Base-by-base conservation (phyloP, 1,140 invertebrate species). In the Cataglyphis hispanica region DNA sequence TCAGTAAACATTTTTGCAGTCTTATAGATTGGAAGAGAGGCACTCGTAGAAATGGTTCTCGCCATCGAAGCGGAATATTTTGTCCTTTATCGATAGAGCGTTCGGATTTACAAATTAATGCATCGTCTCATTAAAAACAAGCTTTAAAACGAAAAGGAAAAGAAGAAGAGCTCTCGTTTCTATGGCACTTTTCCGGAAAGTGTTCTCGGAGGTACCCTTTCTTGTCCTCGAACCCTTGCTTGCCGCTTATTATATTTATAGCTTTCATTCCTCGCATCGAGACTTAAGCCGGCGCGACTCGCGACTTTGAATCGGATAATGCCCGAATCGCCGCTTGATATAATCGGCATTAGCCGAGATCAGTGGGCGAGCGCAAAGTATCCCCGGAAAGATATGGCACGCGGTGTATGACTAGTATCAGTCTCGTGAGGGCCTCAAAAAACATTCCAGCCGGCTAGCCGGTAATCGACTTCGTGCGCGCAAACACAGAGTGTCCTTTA, bases 401-500 rank as follows among this genome's bases (percentile, higher is more conserved):
- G 83, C 61, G 46, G 31, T 16, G 46, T 31, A 56, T 75, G 76
- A 88, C 50, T 74, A 46, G 46, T 77, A 77, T 77, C 64, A 43
- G 16, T 50, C 46, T 50, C 58, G 67, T 70, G 69, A 31, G 37
- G 58, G 50, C 7, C 27, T 74, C 31, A 60, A 84, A 50, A 66
- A 78, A 75, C 46, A 53, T 53, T 22, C n/a, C 7, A 13, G 22
- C 31, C 43, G 43, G 84, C 63, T 37, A 63, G 58, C 66, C 63
- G 76, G 27, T 50, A 78, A 86, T 86, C 63, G 81, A 88, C 43
- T 77, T 78, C 50, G 27, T 60, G 53, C 46, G 76, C 43, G 88
- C 64, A 87, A 83, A 74, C 86, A 74, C 86, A 60, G 22, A 77
- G 31, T 58, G 81, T 81, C 60, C 69, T 83, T 81, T 64, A 67